Conservation (phyloP, 2,797 vertebrate species). For the Loriculus beryllinus region DNA sequence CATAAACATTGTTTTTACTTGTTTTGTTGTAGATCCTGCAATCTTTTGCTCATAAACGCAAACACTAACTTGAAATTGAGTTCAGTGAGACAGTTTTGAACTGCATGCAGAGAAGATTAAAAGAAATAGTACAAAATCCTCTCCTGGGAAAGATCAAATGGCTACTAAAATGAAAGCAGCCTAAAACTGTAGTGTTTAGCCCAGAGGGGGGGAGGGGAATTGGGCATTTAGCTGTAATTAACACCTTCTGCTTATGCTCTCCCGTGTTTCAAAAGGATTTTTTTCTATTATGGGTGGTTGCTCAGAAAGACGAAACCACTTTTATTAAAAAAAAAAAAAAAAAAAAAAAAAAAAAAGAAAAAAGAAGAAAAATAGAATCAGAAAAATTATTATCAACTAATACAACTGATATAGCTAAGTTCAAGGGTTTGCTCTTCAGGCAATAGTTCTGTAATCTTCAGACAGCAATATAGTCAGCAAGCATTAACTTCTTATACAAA, state of each 20-base stretch:
- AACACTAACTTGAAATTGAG: conserved; percentile 45
- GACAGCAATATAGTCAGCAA: background rate
- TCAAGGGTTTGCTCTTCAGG: background rate
- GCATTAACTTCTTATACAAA: background rate
- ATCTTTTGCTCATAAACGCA: conserved; percentile 41
- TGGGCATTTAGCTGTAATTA: conserved; percentile 60
- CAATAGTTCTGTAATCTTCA: background rate
- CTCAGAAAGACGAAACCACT: conserved; percentile 21
- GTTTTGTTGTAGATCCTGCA: background rate
- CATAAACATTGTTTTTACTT: conserved; percentile 49
- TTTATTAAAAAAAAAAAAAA: background rate
- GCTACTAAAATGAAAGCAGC: conserved; percentile 61
- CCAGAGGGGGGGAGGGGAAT: background rate
- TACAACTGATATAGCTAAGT: background rate
- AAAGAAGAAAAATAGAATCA: background rate
- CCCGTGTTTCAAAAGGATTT: background rate
- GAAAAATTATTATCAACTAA: background rate
- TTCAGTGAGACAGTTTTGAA: conserved; percentile 51
- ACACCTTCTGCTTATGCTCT: conserved; percentile 52
- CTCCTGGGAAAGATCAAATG: conserved; percentile 70
- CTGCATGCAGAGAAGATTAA: conserved; percentile 62
- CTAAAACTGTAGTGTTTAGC: conserved; percentile 46
- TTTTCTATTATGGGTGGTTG: conserved; percentile 9
- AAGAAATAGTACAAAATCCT: conserved; percentile 59
- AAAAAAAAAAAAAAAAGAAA: background rate